phyloP scores from a whole-genome alignment of 2,113 vertebrate species.

The Perognathus longimembris region DNA sequence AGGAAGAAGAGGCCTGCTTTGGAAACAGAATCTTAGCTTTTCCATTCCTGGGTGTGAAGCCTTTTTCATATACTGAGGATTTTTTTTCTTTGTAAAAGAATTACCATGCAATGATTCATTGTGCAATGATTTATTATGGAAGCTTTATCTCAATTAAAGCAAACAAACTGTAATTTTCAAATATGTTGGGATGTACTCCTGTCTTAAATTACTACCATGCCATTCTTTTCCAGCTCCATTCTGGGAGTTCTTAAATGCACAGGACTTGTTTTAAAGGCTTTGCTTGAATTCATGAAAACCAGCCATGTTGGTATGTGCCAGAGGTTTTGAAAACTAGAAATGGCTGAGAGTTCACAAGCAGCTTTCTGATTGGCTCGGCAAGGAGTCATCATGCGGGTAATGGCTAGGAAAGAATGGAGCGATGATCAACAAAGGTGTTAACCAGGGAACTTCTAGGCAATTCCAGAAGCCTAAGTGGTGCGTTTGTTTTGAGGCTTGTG shows the following conservation, averaged over 20 bases:
- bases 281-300: neutral
- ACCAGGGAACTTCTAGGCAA: neutral
- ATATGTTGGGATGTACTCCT: neutral
- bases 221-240: neutral
- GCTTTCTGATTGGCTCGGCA: slow-evolving; percentile 20
- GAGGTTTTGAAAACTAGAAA: neutral
- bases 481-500: neutral
- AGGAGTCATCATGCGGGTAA: neutral
- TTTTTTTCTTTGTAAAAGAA: slow-evolving; percentile 52
- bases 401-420: neutral
- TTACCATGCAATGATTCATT: neutral
- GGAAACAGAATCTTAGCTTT: slow-evolving; percentile 9
- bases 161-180: slow-evolving; percentile 42
- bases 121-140: neutral
- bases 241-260: neutral
- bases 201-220: neutral
- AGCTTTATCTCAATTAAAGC: neutral
- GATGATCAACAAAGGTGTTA: slow-evolving; percentile 25
- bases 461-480: neutral
- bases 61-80: neutral
- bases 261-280: slow-evolving; percentile 18
- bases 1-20: slow-evolving; percentile 16
- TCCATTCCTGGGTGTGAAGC: neutral
- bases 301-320: neutral
- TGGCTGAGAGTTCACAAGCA: neutral